Base-by-base conservation (phyloP, 2,888 invertebrate genomes). In the Volucella inflata region DNA sequence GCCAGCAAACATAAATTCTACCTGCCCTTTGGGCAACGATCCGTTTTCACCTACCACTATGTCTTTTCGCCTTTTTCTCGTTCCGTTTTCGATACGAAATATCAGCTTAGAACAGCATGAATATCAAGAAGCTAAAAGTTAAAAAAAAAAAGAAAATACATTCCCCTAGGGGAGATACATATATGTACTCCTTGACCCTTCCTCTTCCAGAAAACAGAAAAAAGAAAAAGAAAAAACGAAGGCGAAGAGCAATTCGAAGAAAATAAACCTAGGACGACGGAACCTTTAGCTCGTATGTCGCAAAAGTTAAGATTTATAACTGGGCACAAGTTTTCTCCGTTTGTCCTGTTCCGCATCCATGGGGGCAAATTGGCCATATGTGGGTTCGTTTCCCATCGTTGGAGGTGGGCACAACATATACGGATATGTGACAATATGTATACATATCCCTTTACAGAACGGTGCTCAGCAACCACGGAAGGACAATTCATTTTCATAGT, bases 291-390 rank as follows among this genome's bases (percentile, higher is more conserved):
- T 46, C 62, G 81, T 77, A 81, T 85, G 85, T 85, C 81, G 81
- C 85, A 85, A 85, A 85, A 85, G 85, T 85, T 85, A 85, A 85
- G 85, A 85, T 85, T 85, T 85, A 85, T 85, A 85, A 85, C 85
- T 85, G 81, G 81, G 85, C 81, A 85, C 85, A 85, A 85, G 81
- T 85, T 85, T 85, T 80, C 85, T 85, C 75, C 81, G 76, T 77
- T 85, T 85, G 62, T 44, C 72, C 65, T 76, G 85, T 85, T 85
- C 81, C 85, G 81, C 85, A 81, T 85, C 85, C 81, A 81, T 85
- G 81, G 85, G 85, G 85, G 81, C 85, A 81, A 85, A 85, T 85
- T 85, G 85, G 81, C 85, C 85, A 85, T 85, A 85, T 85, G 85
- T 85, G 76, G 76, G 76, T 74, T 74, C 30, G 50, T 51, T 48